Percentiles rank a stretch among this genome's conserved stretches.
Evolutionary conservation across 2,113 vertebrate genomes (phyloP).

Genomic region (Peromyscus maniculatus): DNA sequence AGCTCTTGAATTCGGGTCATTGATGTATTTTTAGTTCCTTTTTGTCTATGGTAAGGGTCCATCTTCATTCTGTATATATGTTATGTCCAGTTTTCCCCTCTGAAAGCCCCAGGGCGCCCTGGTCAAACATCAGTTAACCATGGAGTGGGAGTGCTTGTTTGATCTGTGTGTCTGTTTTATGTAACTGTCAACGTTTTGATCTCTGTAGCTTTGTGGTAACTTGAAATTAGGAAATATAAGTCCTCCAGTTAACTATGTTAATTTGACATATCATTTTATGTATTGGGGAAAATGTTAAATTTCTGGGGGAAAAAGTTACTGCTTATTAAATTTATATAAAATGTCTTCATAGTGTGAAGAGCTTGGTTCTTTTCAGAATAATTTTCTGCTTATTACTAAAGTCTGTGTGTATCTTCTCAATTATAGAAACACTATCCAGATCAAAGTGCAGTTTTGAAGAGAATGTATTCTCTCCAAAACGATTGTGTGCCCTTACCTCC

Average conservation of each 20-base stretch:
- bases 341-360: slow-evolving; percentile 50
- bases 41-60: not conserved
- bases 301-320: not conserved
- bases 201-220: not conserved
- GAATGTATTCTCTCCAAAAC: slow-evolving; percentile 90
- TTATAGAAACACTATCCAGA: slow-evolving; percentile 88
- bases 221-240: slow-evolving; percentile 47
- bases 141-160: not conserved
- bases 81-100: not conserved
- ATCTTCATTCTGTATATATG: not conserved
- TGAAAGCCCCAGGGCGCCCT: not conserved
- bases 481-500: slow-evolving; percentile 83
- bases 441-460: slow-evolving; percentile 88
- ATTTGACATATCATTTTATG: slow-evolving; percentile 28
- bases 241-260: not conserved
- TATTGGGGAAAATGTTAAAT: not conserved
- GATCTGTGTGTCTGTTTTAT: slow-evolving; percentile 1
- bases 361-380: slow-evolving; percentile 10
- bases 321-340: slow-evolving; percentile 38
- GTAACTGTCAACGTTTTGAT: not conserved
- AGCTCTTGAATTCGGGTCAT: not conserved
- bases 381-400: slow-evolving; percentile 34
- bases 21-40: not conserved
- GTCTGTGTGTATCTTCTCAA: slow-evolving; percentile 50
- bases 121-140: not conserved